Percentiles rank a stretch among this genome's conserved stretches.
Evolutionary conservation across 2,888 invertebrate genomes (phyloP).

Genomic region (Clistopyga incitator): DNA sequence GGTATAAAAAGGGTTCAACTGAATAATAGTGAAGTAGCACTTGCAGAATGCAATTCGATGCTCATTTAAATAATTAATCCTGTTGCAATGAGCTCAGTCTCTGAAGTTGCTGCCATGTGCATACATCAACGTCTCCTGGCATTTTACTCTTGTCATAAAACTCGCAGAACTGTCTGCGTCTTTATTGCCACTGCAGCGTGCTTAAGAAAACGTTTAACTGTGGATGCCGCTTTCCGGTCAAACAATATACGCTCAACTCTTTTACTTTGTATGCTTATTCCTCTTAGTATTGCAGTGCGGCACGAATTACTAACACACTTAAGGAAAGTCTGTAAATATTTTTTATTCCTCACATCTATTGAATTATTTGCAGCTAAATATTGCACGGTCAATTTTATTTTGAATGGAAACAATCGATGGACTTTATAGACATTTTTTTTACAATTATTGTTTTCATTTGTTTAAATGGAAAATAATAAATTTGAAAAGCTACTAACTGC

Average conservation of each 20-base stretch:
- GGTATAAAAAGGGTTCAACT: background rate
- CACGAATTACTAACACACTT: background rate
- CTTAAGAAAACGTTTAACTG: constrained; percentile 10
- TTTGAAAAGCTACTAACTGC: no score
- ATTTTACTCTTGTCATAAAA: constrained; percentile 22
- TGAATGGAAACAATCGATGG: background rate
- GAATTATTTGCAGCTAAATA: no score
- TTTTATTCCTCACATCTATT: background rate
- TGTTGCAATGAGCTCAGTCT: background rate
- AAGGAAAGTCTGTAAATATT: background rate
- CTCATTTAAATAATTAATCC: constrained; percentile 6
- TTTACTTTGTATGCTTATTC: background rate
- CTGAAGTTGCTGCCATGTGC: background rate
- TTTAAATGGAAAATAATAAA: no score
- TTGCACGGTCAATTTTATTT: no score
- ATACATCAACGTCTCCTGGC: background rate
- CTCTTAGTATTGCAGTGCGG: constrained; percentile 11
- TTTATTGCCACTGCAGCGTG: constrained; percentile 14
- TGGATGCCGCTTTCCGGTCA: constrained; percentile 8
- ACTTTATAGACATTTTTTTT: no score
- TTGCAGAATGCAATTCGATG: background rate
- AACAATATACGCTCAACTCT: background rate
- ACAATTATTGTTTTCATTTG: no score
- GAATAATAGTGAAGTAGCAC: background rate
- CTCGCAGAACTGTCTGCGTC: constrained; percentile 14